Percentiles rank a stretch among this genome's conserved stretches.
Conservation (phyloP, 2,113 vertebrate genomes). For the Prolemur simus region DNA sequence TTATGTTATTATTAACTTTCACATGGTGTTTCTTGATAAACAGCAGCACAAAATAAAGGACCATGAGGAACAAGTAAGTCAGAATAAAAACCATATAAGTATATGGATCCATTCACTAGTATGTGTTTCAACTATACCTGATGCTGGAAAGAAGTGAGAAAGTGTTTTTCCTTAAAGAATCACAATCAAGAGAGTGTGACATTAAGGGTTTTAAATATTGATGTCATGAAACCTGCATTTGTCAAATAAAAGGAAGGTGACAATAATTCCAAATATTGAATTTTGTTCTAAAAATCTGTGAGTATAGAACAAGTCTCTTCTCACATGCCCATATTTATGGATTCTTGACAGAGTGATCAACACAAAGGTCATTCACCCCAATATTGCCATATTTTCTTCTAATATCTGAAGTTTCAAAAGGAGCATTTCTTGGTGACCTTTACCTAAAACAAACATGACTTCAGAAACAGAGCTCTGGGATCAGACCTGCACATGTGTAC, state of each 20-base stretch:
- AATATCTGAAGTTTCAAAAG: constrained; percentile 77
- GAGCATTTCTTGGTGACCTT: constrained; percentile 79
- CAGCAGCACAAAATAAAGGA: constrained; percentile 73
- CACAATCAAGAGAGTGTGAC: background rate
- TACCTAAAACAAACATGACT: constrained; percentile 80
- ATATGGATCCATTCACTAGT: constrained; percentile 38
- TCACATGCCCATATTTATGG: constrained; percentile 56
- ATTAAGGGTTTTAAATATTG: constrained; percentile 42
- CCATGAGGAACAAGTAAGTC: constrained; percentile 55
- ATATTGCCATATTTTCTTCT: constrained; percentile 75
- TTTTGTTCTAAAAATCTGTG: constrained; percentile 53
- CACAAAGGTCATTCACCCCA: constrained; percentile 75
- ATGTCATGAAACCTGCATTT: constrained; percentile 47
- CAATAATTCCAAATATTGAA: constrained; percentile 58
- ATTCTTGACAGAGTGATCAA: constrained; percentile 75
- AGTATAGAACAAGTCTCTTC: constrained; percentile 44
- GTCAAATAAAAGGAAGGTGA: constrained; percentile 69
- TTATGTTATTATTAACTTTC: constrained; percentile 86
- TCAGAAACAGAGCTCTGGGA: constrained; percentile 66
- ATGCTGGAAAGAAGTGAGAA: background rate
- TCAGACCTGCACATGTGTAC: constrained; percentile 65
- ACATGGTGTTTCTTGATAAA: constrained; percentile 83
- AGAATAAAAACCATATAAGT: constrained; percentile 44
- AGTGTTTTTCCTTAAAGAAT: background rate
- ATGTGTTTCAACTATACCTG: background rate